Conservation (phyloP, 2,113 vertebrate genomes). For the Oncorhynchus nerka region DNA sequence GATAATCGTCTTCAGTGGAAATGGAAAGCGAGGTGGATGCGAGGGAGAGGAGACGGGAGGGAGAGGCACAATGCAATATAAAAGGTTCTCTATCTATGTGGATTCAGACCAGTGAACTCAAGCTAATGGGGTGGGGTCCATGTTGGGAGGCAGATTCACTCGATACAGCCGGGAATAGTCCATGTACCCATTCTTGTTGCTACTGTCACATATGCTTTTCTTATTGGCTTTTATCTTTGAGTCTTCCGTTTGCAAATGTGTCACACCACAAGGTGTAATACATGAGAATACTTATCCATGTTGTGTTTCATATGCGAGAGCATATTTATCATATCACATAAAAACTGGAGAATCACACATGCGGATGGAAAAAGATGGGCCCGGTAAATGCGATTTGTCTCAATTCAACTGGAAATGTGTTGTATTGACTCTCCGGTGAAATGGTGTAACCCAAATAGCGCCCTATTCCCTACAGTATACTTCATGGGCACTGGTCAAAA, state of each 20-base stretch:
- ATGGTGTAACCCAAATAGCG: no score
- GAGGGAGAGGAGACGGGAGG: not conserved
- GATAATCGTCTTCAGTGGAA: no score
- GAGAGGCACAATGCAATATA: constrained; percentile 19
- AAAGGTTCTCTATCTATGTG: constrained; percentile 4
- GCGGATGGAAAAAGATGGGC: constrained; percentile 46
- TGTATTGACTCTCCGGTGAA: no score
- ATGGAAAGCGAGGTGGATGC: constrained; percentile 15
- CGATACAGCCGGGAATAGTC: constrained; percentile 12
- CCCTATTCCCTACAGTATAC: no score
- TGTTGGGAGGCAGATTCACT: constrained; percentile 8
- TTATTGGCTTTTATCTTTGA: not conserved
- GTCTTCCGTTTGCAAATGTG: not conserved
- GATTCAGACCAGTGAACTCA: constrained; percentile 49
- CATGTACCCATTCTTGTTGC: no score
- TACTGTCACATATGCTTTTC: no score
- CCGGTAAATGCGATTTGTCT: not conserved
- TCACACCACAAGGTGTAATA: not conserved
- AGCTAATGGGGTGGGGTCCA: constrained; percentile 23
- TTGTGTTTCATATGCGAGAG: not conserved
- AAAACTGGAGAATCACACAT: constrained; percentile 28
- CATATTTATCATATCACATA: not conserved
- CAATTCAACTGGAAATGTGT: not conserved
- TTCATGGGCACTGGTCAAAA: no score
- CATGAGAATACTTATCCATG: not conserved